These are phyloP conservation scores for Leptopilina boulardi DNA, from an alignment of 1,140 invertebrate species.

Conservation along the genomic window DNA sequence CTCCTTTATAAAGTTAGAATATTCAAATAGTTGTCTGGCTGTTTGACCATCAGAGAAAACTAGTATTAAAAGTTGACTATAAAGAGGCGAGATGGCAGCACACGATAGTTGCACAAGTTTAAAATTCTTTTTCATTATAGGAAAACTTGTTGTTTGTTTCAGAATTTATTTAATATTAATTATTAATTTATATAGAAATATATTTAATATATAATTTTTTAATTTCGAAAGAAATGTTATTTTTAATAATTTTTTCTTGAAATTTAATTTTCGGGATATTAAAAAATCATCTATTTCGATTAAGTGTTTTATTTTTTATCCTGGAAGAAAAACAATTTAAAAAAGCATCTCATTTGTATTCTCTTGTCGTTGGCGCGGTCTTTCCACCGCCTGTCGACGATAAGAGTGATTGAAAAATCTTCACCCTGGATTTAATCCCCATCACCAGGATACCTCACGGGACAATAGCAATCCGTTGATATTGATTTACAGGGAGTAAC, in stretches of 20 bases:
- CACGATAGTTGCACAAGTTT: background rate
- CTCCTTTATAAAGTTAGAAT: background rate
- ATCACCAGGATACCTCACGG: constrained; percentile 10
- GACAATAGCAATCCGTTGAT: constrained; percentile 44
- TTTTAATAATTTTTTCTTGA: no score
- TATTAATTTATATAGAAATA: no score
- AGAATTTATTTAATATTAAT: no score
- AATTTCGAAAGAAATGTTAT: no score
- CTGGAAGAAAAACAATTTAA: background rate
- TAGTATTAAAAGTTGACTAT: background rate
- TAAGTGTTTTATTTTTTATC: background rate
- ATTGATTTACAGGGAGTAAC: constrained; percentile 51
- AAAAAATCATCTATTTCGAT: background rate
- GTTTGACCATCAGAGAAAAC: background rate
- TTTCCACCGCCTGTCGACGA: constrained; percentile 7
- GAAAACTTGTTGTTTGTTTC: background rate
- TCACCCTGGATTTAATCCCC: constrained; percentile 9
- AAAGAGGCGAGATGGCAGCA: background rate
- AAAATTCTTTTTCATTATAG: background rate
- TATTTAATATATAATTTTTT: no score
- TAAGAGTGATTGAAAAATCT: constrained; percentile 27
- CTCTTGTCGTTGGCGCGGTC: background rate
- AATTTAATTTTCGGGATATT: background rate
- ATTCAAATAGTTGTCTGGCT: background rate
- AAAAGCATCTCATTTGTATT: constrained; percentile 16